Base-by-base conservation (phyloP, 2,113 vertebrate species). In the Pedionomus torquatus region DNA sequence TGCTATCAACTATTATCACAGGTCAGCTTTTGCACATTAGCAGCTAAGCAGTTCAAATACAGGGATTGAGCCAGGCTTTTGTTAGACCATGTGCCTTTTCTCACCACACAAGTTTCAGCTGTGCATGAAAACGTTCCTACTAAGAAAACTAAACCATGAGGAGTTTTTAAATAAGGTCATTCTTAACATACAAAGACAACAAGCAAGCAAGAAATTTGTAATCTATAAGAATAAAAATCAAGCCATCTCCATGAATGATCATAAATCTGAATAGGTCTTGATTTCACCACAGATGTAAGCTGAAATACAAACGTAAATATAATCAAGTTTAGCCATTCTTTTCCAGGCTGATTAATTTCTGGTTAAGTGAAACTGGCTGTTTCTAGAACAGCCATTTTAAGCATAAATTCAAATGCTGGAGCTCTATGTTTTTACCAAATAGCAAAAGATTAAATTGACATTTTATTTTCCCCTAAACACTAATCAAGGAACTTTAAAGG, bases 321-420 rank as follows among this genome's bases (percentile, higher is more conserved):
- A 90, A 90, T 91, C 33, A 93, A 84, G 8, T 84, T 90, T 87
- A 88, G 49, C 71, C n/a, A 58, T 79, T 92, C 43, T 94, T 95
- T 83, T 37, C 71, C 64, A 70, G 39, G 35, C 18, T 77, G 93
- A 88, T 88, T 95, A 74, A 79, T 90, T 91, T 74, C 46, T 81
- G 25, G 14, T 72, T 82, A 64, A 58, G 54, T 55, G 16, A 35
- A 26, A 83, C 64, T n/a, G n/a, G n/a, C n/a, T n/a, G n/a, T n/a
- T n/a, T 61, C n/a, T 48, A 43, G 21, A 93, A 79, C 12, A 88
- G 63, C 31, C 79, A 76, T 60, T 92, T 93, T 68, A 95, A 91
- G 35, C 44, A 39, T 31, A 51, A 81, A 92, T 74, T 76, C 68
- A 25, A 90, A 88, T 48, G 35, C 46, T 60, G 21, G 33, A 61